Base-by-base conservation (phyloP, 2,888 invertebrate genomes). In the Temnothorax rugatulus region DNA sequence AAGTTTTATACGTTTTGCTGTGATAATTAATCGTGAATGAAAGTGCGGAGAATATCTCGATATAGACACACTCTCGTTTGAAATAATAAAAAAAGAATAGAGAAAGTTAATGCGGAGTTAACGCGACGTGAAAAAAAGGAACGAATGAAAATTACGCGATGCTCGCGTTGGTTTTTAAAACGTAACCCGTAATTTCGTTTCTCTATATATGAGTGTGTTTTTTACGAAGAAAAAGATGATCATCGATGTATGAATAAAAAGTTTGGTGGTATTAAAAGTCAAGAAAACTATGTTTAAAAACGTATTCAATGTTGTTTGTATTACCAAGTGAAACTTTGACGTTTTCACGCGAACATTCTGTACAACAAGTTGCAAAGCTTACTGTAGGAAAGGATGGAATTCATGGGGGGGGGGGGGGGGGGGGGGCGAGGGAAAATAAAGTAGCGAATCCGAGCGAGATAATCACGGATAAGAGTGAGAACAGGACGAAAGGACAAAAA, bases 401-500 rank as follows among this genome's bases (percentile, higher is more conserved):
- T 44, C 0, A 25, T 9, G 2, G 41, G 18, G 8, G 69, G 29
- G 29, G 29, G 2, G 41, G 18, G 8, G 69, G 29, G 29, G 29
- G 0, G 29, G 29, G 4, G 29, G 29, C 29, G 29, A 29, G 29
- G 4, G 47, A 79, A 69, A 69, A 47, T 69, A 34, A 8, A 57
- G 29, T 44, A 41, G 29, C 34, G 15, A 21, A 44, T 29, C 18
- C 3, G 41, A n/a, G 41, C 41, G 25, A 41, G n/a, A 41, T 52
- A 66, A 54, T 50, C 44, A 21, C 21, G 34, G 47, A 47, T 1
- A 34, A 25, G 41, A 64, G 25, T 34, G 21, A 79, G 25, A 79
- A 44, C 25, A 59, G 57, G 8, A 71, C 59, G 59, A 69, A 57
- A 47, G 41, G 13, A 71, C 34, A 47, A 69, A 69, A 47, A 47